A percentile compares a stretch with the other conserved stretches of the same genome.
These are phyloP conservation scores for Regulus satrapa DNA, from an alignment of 2,113 vertebrate species.

Conservation along the genomic window DNA sequence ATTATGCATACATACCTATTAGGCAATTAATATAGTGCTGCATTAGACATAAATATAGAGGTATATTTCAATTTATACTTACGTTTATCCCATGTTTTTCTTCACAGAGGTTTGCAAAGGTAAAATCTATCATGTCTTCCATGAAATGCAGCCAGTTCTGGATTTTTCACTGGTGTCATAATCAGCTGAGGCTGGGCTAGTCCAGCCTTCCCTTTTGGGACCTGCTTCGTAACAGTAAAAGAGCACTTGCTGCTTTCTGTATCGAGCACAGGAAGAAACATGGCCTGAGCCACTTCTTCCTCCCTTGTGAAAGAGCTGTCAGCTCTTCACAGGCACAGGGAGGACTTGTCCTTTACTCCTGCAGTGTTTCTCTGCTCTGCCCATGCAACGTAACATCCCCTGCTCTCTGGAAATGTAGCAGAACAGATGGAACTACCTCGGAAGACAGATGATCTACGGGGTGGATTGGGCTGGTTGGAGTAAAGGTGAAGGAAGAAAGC, in stretches of 20 bases:
- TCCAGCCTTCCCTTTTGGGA: not conserved
- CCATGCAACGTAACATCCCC: not conserved
- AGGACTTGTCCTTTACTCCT: not conserved
- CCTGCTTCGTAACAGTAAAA: not conserved
- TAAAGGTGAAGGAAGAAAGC: not conserved
- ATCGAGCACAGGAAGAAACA: not conserved
- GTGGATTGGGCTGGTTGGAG: not conserved
- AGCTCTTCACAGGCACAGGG: not conserved
- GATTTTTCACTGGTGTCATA: not conserved
- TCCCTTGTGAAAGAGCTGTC: not conserved
- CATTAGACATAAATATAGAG: not conserved
- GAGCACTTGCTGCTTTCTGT: not conserved
- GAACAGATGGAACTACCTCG: not conserved
- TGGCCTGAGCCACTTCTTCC: not conserved
- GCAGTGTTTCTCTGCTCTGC: accelerated
- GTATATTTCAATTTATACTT: not conserved
- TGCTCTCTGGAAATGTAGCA: not conserved
- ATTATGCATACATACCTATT: not conserved
- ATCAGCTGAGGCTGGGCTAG: not conserved
- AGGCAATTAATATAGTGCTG: not conserved
- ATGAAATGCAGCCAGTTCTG: not conserved
- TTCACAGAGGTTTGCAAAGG: not conserved
- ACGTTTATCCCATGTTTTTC: not conserved
- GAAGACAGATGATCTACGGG: not conserved
- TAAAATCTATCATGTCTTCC: not conserved